Conservation (phyloP, 2,888 invertebrate genomes). For the Lepidocyrtoides sp. region DNA sequence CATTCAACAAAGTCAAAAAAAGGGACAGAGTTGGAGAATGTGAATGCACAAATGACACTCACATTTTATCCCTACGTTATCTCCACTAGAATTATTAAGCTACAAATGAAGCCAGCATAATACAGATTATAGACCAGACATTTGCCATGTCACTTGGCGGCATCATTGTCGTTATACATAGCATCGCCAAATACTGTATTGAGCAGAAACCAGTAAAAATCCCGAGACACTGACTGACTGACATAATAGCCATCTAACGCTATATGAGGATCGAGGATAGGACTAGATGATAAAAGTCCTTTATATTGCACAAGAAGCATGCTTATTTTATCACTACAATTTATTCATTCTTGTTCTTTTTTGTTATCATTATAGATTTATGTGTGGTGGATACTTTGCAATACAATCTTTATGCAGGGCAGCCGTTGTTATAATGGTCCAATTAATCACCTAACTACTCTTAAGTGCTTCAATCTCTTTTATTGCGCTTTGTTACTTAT, state of each 20-base stretch:
- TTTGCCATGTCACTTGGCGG: not conserved
- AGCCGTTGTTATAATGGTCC: constrained; percentile 79
- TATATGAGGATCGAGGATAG: too few relatives aligned
- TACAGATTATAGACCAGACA: not conserved
- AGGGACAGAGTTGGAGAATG: constrained; percentile 47
- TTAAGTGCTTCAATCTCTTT: constrained; percentile 68
- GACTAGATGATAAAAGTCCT: not conserved
- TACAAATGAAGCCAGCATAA: not conserved
- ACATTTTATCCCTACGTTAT: not conserved
- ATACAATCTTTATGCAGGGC: not conserved
- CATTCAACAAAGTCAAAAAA: constrained; percentile 76
- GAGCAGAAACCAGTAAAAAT: constrained; percentile 41
- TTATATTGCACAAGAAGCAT: not conserved
- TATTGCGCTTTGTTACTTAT: constrained; percentile 53
- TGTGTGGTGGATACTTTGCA: not conserved
- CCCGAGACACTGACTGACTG: constrained; percentile 73
- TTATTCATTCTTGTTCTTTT: not conserved
- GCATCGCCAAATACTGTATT: constrained; percentile 8
- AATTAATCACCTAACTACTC: constrained; percentile 82
- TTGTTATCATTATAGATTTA: too few relatives aligned
- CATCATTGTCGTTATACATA: not conserved
- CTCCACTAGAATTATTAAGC: not conserved
- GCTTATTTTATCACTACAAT: constrained; percentile 19
- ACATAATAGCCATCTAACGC: constrained; percentile 56
- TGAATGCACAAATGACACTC: constrained; percentile 6